A percentile compares a stretch with the other conserved stretches of the same genome.
These are phyloP conservation scores for Podarcis lilfordi DNA, from an alignment of 2,797 vertebrate genomes.

Conservation along the genomic window DNA sequence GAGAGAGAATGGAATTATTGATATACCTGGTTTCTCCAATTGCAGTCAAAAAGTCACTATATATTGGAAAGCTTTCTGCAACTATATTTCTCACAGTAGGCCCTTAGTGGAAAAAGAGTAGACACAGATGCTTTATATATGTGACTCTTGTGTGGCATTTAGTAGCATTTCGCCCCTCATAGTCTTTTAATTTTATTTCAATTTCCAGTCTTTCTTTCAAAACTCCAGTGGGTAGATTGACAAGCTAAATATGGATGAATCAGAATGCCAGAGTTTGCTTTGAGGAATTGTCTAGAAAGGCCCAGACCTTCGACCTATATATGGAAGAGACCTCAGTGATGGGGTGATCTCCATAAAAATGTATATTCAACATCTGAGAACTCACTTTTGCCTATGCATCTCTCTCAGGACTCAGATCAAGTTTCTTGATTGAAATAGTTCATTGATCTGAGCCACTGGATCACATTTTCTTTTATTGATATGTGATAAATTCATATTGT, in stretches of 20 bases:
- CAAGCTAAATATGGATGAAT: neutral
- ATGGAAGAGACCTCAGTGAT: neutral
- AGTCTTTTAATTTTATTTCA: neutral
- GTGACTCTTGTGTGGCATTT: slow-evolving; percentile 10
- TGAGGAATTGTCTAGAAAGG: neutral
- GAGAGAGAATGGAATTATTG: slow-evolving; percentile 14
- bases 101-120: neutral
- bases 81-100: neutral
- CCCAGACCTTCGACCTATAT: neutral
- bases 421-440: too few species aligned
- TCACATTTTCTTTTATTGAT: neutral
- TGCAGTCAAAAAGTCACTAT: neutral
- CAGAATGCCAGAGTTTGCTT: neutral
- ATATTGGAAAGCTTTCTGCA: neutral
- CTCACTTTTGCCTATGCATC: neutral
- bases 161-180: neutral
- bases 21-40: slow-evolving; percentile 1
- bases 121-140: neutral
- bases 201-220: neutral
- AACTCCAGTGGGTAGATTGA: neutral
- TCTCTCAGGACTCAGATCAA: neutral
- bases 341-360: neutral
- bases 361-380: neutral
- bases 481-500: neutral
- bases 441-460: neutral